A percentile compares a stretch with the other conserved stretches of the same genome.
phyloP scores from a whole-genome alignment of 2,113 vertebrate species.

The Argyrosomus japonicus region DNA sequence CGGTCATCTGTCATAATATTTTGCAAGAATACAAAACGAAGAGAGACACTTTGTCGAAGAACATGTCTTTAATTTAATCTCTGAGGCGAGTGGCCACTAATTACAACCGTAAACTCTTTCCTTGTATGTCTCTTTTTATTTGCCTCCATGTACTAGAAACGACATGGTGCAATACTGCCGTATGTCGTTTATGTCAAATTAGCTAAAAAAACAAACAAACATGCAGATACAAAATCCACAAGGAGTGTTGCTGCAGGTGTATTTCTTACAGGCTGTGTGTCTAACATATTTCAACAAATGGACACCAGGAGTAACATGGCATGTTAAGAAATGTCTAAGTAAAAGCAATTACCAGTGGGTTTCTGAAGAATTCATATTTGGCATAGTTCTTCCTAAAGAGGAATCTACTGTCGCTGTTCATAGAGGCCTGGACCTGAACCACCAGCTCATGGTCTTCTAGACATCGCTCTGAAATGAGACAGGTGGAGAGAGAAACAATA shows the following conservation, averaged over 20 bases:
- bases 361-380: slow-evolving; percentile 99
- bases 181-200: neutral
- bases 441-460: slow-evolving; percentile 97
- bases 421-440: slow-evolving; percentile 91
- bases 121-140: neutral
- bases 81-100: neutral
- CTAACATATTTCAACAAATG: slow-evolving; percentile 19
- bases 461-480: slow-evolving; percentile 87
- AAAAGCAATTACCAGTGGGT: slow-evolving; percentile 87
- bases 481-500: neutral
- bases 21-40: slow-evolving; percentile 14
- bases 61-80: slow-evolving; percentile 4
- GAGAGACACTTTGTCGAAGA: neutral
- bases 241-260: neutral
- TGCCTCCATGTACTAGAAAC: neutral
- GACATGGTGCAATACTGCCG: neutral
- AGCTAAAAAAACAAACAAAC: neutral
- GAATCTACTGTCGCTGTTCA: slow-evolving; percentile 95
- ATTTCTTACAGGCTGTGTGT: neutral
- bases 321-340: slow-evolving; percentile 15
- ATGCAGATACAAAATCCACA: neutral
- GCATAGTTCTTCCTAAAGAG: slow-evolving; percentile 99
- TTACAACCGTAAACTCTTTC: neutral
- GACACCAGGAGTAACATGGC: neutral
- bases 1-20: slow-evolving; percentile 47